phyloP scores from a whole-genome alignment of 2,888 invertebrate species.

The Aspidapion aeneum region DNA sequence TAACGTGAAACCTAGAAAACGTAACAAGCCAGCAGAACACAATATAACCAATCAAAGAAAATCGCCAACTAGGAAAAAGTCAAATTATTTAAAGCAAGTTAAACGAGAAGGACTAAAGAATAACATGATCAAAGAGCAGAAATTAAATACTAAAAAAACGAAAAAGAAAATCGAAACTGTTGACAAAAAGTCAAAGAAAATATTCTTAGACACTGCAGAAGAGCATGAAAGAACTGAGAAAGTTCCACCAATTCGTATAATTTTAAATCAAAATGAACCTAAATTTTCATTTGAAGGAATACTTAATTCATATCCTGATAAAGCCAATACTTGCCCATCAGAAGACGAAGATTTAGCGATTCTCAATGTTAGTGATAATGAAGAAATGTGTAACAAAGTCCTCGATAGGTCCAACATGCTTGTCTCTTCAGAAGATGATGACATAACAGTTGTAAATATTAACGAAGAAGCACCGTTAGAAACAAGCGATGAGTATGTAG shows the following conservation, averaged over 20 bases:
- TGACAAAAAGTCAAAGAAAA: conserved; percentile 2
- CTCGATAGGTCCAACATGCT: no score
- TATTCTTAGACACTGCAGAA: background rate
- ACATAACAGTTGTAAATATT: background rate
- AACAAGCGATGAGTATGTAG: background rate
- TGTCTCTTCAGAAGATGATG: background rate
- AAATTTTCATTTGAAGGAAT: background rate
- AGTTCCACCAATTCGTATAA: background rate
- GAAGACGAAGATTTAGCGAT: no score
- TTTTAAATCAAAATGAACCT: background rate
- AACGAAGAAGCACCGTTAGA: background rate
- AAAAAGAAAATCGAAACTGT: background rate
- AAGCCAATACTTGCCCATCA: background rate
- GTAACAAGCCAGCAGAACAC: conserved; percentile 23
- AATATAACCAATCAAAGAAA: conserved; percentile 16
- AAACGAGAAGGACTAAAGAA: conserved; percentile 4
- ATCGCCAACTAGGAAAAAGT: conserved; percentile 25
- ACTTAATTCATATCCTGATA: background rate
- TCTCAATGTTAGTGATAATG: no score
- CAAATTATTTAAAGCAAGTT: conserved; percentile 23
- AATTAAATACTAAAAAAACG: background rate
- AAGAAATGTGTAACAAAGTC: no score
- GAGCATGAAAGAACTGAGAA: background rate
- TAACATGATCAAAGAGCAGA: background rate
- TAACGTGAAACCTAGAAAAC: conserved; percentile 22